Evolutionary conservation across 2,888 invertebrate species (phyloP), one percentile per base, ranked within the genome.

Genomic region (Hermaeophaga mercurialis): DNA sequence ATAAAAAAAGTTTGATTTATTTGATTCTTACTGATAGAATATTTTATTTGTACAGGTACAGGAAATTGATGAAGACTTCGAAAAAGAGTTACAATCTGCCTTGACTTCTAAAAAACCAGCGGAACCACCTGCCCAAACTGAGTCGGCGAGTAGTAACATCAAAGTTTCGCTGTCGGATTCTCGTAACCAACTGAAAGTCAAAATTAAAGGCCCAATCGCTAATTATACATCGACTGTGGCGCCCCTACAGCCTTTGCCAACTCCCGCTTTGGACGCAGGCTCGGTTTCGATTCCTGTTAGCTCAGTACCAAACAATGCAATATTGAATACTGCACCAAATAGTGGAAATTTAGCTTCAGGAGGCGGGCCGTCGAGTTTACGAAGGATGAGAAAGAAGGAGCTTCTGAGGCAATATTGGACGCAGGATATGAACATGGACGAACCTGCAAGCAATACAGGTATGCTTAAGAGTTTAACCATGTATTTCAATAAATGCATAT

Each of bases 321-420:
- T 63, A 11, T 9, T 52, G 7, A 78, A 77, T 65, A 65, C 67
- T 39, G 70, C 65, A 9, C 14, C 36, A 0, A 39, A 2, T 33
- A 31, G 48, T 15, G 50, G 41, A 14, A 24, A 14, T 9, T 33
- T 28, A n/a, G 62, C 66, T 41, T 62, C 68, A 1, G 65, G 68
- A 9, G 79, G 84, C 0, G 89, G 89, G 7, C 87, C 89, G 0
- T 88, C 89, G 0, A 91, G 88, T 75, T 81, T 92, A 39, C 80
- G 94, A 17, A 82, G 93, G 14, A 94, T 94, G 94, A 82, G 94
- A 2, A 94, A 94, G 79, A 94, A 94, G 71, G 94, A 94, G 73
- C 74, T 94, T 47, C 77, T 94, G 22, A 84, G 91, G 14, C 90
- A 94, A 71, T 90, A 90, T 70, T 91, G 91, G 81, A 90, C 90